phyloP scores from a whole-genome alignment of 2,113 vertebrate species.

The Ceyx margarethae region DNA sequence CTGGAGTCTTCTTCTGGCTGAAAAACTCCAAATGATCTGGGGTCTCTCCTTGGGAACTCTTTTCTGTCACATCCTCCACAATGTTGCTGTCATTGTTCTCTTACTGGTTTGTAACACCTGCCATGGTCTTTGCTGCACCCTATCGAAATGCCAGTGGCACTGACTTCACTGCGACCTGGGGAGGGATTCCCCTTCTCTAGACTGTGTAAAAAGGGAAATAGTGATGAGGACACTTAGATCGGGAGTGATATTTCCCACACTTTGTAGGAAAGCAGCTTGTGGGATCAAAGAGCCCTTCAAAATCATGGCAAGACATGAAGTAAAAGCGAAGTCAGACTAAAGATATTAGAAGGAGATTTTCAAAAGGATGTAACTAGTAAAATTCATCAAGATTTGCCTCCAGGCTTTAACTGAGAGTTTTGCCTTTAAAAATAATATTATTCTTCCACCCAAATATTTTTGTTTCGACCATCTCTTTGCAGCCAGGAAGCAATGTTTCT shows the following conservation, averaged over 20 bases:
- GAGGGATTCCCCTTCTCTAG: neutral
- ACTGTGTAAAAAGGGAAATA: neutral
- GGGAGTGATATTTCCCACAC: neutral
- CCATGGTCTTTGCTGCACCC: neutral
- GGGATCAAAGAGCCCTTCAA: neutral
- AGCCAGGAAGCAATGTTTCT: neutral
- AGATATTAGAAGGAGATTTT: neutral
- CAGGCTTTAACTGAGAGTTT: neutral
- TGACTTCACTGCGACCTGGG: neutral
- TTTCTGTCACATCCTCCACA: neutral
- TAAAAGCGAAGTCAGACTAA: neutral
- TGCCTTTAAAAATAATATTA: neutral
- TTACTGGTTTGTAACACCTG: neutral
- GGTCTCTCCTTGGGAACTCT: neutral
- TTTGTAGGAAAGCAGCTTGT: conserved; percentile 1
- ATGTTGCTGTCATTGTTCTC: neutral
- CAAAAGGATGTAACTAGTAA: neutral
- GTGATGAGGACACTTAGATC: neutral
- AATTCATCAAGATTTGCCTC: neutral
- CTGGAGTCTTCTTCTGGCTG: neutral
- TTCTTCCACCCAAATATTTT: neutral
- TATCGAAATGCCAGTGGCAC: neutral
- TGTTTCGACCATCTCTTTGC: neutral
- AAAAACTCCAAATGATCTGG: neutral
- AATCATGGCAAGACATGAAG: neutral